Conservation (phyloP, 64 coral and sea anemone species). For the Dendrophyllia cribrosa region DNA sequence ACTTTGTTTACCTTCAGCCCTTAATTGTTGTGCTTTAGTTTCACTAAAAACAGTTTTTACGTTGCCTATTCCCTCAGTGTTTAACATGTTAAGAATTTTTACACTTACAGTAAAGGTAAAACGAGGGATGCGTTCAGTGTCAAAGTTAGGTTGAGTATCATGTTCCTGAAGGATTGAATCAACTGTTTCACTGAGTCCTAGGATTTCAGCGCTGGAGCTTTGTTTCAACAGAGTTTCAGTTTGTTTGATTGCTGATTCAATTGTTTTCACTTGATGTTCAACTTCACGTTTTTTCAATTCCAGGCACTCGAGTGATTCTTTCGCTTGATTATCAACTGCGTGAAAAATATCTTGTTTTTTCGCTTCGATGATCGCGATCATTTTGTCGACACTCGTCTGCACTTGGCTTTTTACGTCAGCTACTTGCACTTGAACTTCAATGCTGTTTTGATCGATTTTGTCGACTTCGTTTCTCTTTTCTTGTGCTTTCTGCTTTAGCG, state of each 20-base stretch:
- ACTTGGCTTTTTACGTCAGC: no score
- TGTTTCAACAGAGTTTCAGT: no score
- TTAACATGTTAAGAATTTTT: neutral
- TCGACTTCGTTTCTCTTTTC: neutral
- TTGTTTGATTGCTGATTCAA: no score
- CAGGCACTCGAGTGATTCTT: neutral
- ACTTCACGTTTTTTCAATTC: neutral
- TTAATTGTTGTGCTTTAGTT: neutral
- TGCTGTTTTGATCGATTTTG: neutral
- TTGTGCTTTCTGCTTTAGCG: neutral
- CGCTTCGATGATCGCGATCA: no score
- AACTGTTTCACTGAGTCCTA: no score
- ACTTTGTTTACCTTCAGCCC: slow-evolving; percentile 7
- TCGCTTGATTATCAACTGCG: neutral
- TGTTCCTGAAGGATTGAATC: no score
- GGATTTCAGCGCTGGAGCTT: no score
- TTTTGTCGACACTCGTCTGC: no score
- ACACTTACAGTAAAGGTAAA: neutral
- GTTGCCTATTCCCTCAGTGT: neutral
- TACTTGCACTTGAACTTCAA: neutral
- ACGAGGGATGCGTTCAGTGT: no score
- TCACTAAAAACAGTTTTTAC: neutral
- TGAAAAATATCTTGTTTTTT: neutral
- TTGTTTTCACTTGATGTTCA: no score
- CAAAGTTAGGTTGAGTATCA: no score